Conservation (phyloP, 2,888 invertebrate species). For the Andrena fulva region DNA sequence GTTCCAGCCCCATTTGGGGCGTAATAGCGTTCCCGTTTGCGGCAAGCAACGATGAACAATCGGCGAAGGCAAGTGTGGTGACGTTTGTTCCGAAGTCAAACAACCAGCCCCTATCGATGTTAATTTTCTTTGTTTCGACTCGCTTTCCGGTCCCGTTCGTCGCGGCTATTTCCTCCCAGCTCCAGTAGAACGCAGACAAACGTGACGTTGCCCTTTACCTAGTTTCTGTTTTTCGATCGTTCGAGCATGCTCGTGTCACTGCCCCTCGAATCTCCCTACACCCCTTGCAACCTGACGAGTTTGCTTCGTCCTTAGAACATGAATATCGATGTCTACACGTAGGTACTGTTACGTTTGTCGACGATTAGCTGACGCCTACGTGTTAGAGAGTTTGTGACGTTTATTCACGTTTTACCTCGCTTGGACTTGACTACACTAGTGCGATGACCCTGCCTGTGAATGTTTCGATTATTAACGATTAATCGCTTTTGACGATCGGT, state of each 20-base stretch:
- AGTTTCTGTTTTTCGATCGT: constrained; percentile 29
- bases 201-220: neutral
- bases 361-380: constrained; percentile 35
- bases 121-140: constrained; percentile 21
- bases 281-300: neutral
- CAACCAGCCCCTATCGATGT: constrained; percentile 35
- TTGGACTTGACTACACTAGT: constrained; percentile 72
- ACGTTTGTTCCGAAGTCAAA: constrained; percentile 56
- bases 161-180: constrained; percentile 16
- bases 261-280: neutral
- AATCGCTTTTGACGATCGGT: constrained; percentile 33
- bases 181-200: constrained; percentile 4
- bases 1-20: constrained; percentile 11
- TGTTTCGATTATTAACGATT: constrained; percentile 68
- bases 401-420: constrained; percentile 62
- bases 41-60: constrained; percentile 83
- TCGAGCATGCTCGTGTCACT: constrained; percentile 63
- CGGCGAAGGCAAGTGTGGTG: constrained; percentile 84
- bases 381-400: constrained; percentile 33
- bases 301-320: constrained; percentile 18
- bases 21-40: constrained; percentile 37
- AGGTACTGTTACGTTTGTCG: constrained; percentile 3
- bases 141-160: constrained; percentile 16
- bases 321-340: constrained; percentile 44
- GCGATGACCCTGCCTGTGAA: constrained; percentile 77